Base-by-base conservation (phyloP, 92 coral and sea anemone species). In the Micromussa lordhowensis region DNA sequence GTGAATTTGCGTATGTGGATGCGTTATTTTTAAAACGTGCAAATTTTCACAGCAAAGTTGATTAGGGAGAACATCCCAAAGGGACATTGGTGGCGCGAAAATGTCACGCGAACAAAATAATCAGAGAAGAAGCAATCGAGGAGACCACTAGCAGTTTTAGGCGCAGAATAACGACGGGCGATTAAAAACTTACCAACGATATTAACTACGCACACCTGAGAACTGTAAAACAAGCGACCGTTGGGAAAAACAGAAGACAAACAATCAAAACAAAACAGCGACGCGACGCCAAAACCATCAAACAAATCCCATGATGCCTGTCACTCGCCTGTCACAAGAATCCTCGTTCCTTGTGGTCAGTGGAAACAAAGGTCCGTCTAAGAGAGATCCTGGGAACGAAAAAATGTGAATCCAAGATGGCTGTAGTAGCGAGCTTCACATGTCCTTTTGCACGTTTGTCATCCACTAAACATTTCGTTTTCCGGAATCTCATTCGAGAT, bases 221-320 rank as follows among this genome's bases (percentile, higher is more conserved):
- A 68, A 35, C 71, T 84, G 40, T 68, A 84, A 75, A 84, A 55
- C 72, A 58, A 59, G 19, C 44, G 88, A 84, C 88, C 88, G 88
- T 84, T 75, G 81, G 88, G 36, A 84, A 57, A 44, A 54, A 71
- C 87, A 53, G 71, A 53, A 38, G 18, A 29, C 58, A 73, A 84
- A 84, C 88, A 74, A 84, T 81, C 85, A 81, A 81, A 68, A 40
- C 75, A 64, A 35, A 48, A n/a, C 40, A 34, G 40, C 36, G 85
- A 54, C 29, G 59, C 85, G 63, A 86, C 83, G 83, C 84, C 17
- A 61, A 69, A 3, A 44, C 59, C 14, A 5, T 76, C 85, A 72
- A 63, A 48, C 85, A 69, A 53, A 54, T 59, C 84, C 89, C 83
- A 24, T 30, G 34, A 80, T 63, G 35, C 88, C 51, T 44, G 75